A percentile compares a stretch with the other conserved stretches of the same genome.
phyloP scores from a whole-genome alignment of 1,140 invertebrate genomes.

The Bombyx mandarina region DNA sequence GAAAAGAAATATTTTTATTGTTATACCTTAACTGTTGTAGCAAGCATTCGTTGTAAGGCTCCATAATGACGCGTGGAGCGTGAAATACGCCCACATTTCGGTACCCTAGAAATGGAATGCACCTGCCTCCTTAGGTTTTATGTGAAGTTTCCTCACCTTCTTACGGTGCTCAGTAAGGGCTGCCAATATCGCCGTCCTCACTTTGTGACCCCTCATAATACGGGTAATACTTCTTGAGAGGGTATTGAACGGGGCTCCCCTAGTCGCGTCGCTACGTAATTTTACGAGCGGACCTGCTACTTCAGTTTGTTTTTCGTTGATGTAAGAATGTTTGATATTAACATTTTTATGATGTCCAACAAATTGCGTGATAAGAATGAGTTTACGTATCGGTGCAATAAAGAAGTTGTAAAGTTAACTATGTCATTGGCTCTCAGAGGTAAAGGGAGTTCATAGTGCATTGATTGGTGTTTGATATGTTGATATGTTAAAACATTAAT shows the following conservation, averaged over 20 bases:
- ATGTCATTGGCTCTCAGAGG: no score
- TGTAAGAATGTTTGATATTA: constrained; percentile 25
- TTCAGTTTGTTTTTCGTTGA: constrained; percentile 31
- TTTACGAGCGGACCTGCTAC: constrained; percentile 41
- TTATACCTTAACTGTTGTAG: constrained; percentile 60
- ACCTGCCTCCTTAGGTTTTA: constrained; percentile 68
- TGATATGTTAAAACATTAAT: no score
- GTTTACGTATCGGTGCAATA: constrained; percentile 5
- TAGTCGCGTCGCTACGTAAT: constrained; percentile 36
- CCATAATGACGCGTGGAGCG: constrained; percentile 58
- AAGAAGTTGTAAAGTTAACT: constrained; percentile 8
- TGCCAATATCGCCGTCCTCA: constrained; percentile 61
- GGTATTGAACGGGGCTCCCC: constrained; percentile 45
- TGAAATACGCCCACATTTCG: constrained; percentile 62
- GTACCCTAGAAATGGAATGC: constrained; percentile 59
- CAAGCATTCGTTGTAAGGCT: constrained; percentile 45
- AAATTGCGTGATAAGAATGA: constrained; percentile 19
- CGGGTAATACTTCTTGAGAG: constrained; percentile 63
- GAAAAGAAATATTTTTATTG: constrained; percentile 57
- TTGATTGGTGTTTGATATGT: no score
- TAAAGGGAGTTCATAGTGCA: no score
- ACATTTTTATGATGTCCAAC: constrained; percentile 26
- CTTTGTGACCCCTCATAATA: constrained; percentile 68
- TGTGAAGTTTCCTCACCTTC: constrained; percentile 63
- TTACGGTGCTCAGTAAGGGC: constrained; percentile 51